Evolutionary conservation across 2,113 vertebrate species (phyloP).

Genomic region (Alethe castanea): DNA sequence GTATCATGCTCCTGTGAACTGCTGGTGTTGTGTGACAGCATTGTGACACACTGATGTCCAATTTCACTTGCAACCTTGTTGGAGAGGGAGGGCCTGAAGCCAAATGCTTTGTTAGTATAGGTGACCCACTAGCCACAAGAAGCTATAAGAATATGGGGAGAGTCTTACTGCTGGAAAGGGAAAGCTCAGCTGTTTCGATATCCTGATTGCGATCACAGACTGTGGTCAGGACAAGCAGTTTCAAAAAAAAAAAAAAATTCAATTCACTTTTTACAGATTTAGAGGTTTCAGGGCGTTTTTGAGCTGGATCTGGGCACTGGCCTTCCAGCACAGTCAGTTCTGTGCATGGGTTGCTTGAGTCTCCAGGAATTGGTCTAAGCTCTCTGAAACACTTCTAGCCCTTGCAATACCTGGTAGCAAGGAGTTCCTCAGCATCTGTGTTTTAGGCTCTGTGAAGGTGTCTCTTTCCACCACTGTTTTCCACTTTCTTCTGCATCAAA

Average conservation of each 20-base stretch:
- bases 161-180: neutral
- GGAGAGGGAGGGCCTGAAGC: neutral
- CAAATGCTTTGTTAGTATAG: neutral
- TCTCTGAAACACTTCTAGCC: neutral
- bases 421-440: neutral
- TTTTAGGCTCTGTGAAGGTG: neutral
- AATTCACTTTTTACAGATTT: neutral
- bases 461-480: neutral
- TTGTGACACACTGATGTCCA: rapidly evolving
- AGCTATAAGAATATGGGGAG: neutral
- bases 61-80: neutral
- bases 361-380: neutral
- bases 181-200: neutral
- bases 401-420: neutral
- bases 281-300: neutral
- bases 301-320: neutral
- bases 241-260: neutral
- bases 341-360: neutral
- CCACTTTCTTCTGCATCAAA: neutral
- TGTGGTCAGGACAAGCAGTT: neutral
- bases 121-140: neutral
- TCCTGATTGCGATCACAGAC: neutral
- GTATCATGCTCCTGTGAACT: neutral
- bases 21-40: neutral
- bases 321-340: neutral